Evolutionary conservation across 2,797 vertebrate species (phyloP).

Genomic region (Trichosurus vulpecula): DNA sequence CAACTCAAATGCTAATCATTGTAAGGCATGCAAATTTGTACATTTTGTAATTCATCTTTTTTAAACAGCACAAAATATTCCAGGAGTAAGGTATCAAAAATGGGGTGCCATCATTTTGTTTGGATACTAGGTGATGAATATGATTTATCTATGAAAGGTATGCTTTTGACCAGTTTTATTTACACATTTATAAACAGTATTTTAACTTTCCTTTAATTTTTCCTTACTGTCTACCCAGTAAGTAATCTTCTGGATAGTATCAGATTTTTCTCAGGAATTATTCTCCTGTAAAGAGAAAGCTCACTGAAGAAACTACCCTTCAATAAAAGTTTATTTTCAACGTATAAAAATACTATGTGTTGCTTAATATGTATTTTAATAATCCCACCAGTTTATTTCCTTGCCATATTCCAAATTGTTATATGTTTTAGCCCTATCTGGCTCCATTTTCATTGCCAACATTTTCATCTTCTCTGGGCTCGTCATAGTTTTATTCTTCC

Average conservation of each 20-base stretch:
- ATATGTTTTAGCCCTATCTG: conserved; percentile 39
- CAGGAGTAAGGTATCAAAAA: background rate
- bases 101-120: background rate
- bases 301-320: conserved; percentile 50
- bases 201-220: background rate
- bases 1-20: background rate
- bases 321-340: conserved; percentile 37
- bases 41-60: conserved; percentile 7
- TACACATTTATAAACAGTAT: background rate
- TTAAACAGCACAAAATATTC: background rate
- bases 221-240: background rate
- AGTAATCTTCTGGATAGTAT: background rate
- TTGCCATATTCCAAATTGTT: conserved; percentile 43
- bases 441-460: conserved; percentile 26
- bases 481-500: conserved; percentile 49
- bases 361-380: conserved; percentile 64
- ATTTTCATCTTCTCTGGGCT: conserved; percentile 50
- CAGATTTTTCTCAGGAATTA: background rate
- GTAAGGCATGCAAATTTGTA: background rate
- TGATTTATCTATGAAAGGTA: background rate
- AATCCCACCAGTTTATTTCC: conserved; percentile 42
- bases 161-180: background rate
- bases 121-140: background rate
- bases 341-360: conserved; percentile 8
- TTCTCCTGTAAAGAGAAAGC: background rate